Evolutionary conservation across 1,140 invertebrate species (phyloP), one percentile per base, ranked within the genome.

Genomic region (Procambarus clarkii): DNA sequence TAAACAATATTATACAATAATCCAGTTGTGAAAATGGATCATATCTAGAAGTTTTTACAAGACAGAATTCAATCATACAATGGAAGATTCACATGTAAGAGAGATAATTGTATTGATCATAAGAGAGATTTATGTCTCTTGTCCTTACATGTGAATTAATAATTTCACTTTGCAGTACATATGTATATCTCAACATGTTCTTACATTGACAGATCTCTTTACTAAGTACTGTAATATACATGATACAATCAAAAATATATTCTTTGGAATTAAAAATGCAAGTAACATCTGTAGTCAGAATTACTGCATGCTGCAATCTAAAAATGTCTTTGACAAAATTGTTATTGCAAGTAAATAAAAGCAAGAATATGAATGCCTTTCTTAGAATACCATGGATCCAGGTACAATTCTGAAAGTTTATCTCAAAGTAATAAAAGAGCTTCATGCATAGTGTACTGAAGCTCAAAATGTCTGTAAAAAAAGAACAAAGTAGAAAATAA

Each of bases 241-340:
- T 8, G 11, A 58, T 58, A 46, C 45, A 54, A 45, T 82, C 3
- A 60, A 82, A 82, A 82, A 82, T 24, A 82, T 58, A 82, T 18
- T 82, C 80, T 82, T 82, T 82, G 80, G 80, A 82, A 82, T 82
- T 60, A 82, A 82, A 82, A 82, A 82, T 74, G 54, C 80, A 82
- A 54, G 60, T 82, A 79, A 79, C n/a, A 24, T 82, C 80, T 82
- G 48, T 60, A 58, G 80, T 82, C 48, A 82, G 80, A 82, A 54
- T 82, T 54, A 54, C 24, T 24, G 80, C 46, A 82, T 60, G 34
- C 50, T 50, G 18, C n/a, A 82, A 58, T 82, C 50, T 82, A 60
- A 82, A 58, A 82, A 34, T 21, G 7, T 13, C 21, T 24, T 48
- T 50, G 46, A 80, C 46, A 50, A 80, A 11, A 80, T 7, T 13